A percentile compares a stretch with the other conserved stretches of the same genome.
These are phyloP conservation scores for Platalea minor DNA, from an alignment of 2,797 vertebrate genomes.

Conservation along the genomic window DNA sequence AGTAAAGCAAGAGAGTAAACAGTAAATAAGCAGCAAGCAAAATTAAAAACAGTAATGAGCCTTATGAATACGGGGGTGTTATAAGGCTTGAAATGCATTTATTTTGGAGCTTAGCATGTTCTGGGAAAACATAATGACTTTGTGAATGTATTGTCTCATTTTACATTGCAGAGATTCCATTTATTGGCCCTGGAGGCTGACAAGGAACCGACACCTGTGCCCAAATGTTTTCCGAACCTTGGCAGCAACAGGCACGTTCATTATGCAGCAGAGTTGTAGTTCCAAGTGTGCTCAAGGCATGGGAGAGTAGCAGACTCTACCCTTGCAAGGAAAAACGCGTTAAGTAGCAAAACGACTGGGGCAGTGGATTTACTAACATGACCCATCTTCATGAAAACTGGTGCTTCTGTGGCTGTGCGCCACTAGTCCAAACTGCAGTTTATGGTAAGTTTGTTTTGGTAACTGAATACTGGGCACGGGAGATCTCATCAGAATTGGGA, in stretches of 20 bases:
- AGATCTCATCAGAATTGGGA: not conserved
- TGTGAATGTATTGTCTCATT: conserved; percentile 49
- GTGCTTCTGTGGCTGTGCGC: not conserved
- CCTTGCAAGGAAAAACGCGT: not conserved
- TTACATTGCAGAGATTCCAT: conserved; percentile 27
- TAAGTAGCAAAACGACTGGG: not conserved
- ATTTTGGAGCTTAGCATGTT: conserved; percentile 52
- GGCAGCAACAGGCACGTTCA: not conserved
- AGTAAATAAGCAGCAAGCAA: conserved; percentile 70
- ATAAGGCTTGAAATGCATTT: conserved; percentile 61
- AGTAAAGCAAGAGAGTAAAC: conserved; percentile 58
- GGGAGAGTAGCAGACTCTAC: not conserved
- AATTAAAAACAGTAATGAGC: conserved; percentile 71
- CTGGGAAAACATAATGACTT: conserved; percentile 61
- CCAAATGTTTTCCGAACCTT: conserved; percentile 25
- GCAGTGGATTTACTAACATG: not conserved
- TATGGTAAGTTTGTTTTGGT: not conserved
- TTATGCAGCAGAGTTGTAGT: not conserved
- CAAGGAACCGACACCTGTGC: conserved; percentile 62
- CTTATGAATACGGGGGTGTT: conserved; percentile 49
- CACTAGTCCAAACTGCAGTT: not conserved
- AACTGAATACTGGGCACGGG: not conserved
- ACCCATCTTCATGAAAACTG: not conserved
- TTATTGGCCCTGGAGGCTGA: conserved; percentile 62
- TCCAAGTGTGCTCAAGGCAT: not conserved